These are phyloP conservation scores for Pseudomyrmex gracilis DNA, from an alignment of 1,140 invertebrate genomes.

Conservation along the genomic window DNA sequence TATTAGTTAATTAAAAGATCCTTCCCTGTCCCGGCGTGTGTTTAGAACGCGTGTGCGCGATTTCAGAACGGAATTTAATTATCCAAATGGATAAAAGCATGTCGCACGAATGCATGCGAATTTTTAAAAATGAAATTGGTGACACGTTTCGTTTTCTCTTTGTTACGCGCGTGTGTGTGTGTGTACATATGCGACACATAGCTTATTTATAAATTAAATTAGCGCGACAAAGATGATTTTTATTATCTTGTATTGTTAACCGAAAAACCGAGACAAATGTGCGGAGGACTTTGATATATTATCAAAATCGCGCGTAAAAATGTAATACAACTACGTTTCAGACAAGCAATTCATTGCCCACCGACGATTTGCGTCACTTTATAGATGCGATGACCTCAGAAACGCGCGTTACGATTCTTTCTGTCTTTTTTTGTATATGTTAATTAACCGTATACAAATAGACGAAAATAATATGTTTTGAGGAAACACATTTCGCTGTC, in stretches of 20 bases:
- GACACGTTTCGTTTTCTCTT: background rate
- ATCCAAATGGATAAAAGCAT: background rate
- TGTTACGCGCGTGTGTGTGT: too few relatives aligned
- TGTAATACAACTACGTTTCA: slow-evolving; percentile 4
- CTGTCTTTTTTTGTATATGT: slow-evolving; percentile 18
- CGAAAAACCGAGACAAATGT: slow-evolving; percentile 1
- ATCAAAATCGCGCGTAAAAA: slow-evolving; percentile 35
- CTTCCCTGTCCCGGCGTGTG: too few relatives aligned
- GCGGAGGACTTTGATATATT: slow-evolving; percentile 5
- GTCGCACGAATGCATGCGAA: background rate
- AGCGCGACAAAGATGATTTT: background rate
- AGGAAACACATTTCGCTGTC: background rate
- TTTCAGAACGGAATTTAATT: background rate
- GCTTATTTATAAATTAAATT: slow-evolving; percentile 21
- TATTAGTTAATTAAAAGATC: background rate
- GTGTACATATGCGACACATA: background rate
- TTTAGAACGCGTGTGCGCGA: background rate
- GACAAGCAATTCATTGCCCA: slow-evolving; percentile 48
- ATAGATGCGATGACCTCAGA: slow-evolving; percentile 39
- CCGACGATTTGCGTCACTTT: slow-evolving; percentile 28
- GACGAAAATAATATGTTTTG: slow-evolving; percentile 24
- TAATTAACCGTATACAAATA: slow-evolving; percentile 15
- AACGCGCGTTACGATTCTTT: background rate
- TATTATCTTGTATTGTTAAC: background rate
- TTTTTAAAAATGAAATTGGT: background rate